Evolutionary conservation across 1,140 invertebrate species (phyloP), one percentile per base, ranked within the genome.

Genomic region (Bombus waltoni): DNA sequence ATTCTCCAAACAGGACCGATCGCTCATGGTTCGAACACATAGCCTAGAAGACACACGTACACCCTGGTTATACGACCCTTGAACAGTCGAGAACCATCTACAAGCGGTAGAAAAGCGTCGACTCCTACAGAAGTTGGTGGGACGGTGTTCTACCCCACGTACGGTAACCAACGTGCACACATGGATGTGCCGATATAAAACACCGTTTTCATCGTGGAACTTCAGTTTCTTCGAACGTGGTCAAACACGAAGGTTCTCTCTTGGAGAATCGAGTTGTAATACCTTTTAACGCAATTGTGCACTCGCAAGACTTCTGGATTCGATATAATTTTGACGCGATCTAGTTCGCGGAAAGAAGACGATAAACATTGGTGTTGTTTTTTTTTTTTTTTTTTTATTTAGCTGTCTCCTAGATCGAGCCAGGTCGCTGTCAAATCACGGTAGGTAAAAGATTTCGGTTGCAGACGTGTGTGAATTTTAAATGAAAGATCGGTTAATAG

Each of bases 181-280:
- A 15, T 4, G 1, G 5, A 13, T 83, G 74, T 90, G 78, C 74
- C 65, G 83, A 91, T 91, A 91, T 91, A 91, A 91, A 88, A 80
- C 86, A 70, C 66, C 53, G 81, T 88, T 57, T 87, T 83, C 18
- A 72, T 81, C 13, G 11, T 38, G 53, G 70, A 71, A 62, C 71
- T 57, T 91, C 87, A 91, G 90, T 91, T 87, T 88, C 81, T 66
- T 75, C 73, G 73, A 62, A 78, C 81, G 42, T 90, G 47, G 28
- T 71, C 75, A 65, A 59, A 53, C 79, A 76, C 76, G 35, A 81
- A 73, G 44, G 59, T 74, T n/a, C 47, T 81, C 44, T 68, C 57
- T 18, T 42, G 42, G 10, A 40, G 25, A 32, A 62, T 40, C 32
- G n/a, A 44, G n/a, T 38, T 5, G 10, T 32, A 11, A 18, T 57